A percentile compares a stretch with the other conserved stretches of the same genome.
These are phyloP conservation scores for Eurypyga helias DNA, from an alignment of 2,113 vertebrate species.

Conservation along the genomic window DNA sequence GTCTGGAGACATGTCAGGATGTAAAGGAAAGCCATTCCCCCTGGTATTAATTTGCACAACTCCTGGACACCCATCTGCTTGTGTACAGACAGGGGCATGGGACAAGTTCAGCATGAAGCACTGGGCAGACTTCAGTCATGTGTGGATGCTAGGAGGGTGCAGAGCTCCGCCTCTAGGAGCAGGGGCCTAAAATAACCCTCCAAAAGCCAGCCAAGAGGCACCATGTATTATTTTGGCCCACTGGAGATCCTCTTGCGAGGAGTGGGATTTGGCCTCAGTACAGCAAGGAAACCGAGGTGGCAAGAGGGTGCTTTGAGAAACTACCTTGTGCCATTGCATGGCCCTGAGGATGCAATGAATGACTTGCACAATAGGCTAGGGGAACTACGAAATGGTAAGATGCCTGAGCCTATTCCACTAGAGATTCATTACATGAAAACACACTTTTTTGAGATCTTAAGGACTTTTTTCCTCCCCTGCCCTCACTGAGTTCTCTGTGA, in stretches of 20 bases:
- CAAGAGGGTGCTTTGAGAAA: not conserved
- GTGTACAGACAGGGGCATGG: accelerated
- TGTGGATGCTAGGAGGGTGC: not conserved
- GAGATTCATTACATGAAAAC: not conserved
- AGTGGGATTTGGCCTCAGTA: not conserved
- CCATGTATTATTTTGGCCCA: not conserved
- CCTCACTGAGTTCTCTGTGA: conserved; percentile 30
- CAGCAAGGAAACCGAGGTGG: not conserved
- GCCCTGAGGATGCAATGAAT: not conserved
- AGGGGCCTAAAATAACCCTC: not conserved
- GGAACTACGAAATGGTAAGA: not conserved
- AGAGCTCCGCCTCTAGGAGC: not conserved
- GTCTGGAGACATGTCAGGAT: accelerated
- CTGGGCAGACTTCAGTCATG: not conserved
- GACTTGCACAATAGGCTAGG: not conserved
- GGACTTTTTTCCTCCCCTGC: not conserved
- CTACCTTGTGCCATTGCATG: not conserved
- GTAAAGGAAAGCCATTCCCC: not conserved
- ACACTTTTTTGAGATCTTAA: not conserved
- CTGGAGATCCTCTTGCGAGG: not conserved
- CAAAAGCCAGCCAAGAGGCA: not conserved
- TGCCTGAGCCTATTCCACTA: not conserved
- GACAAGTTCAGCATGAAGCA: not conserved
- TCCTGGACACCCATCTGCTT: not conserved
- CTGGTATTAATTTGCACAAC: not conserved